These are phyloP conservation scores for Battus philenor DNA, from an alignment of 1,140 invertebrate species.

Conservation along the genomic window DNA sequence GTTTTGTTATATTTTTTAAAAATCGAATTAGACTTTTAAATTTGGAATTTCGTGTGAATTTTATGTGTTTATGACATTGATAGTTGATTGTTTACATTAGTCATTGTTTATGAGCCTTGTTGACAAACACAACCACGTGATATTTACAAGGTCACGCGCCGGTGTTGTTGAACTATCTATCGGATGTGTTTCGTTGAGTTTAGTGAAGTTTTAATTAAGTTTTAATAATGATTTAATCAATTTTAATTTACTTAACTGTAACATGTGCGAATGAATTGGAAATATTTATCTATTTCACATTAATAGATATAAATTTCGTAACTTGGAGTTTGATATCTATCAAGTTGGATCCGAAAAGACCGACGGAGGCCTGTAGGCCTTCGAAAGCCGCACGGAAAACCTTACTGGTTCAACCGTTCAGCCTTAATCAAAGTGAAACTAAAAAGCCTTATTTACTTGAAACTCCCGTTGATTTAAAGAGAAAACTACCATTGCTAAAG, in stretches of 20 bases:
- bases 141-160: background rate
- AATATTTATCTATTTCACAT: too few species aligned
- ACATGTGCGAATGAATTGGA: background rate
- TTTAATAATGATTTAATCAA: background rate
- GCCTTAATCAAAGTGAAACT: too few species aligned
- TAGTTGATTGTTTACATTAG: too few species aligned
- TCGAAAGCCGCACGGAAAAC: conserved; percentile 8
- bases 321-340: background rate
- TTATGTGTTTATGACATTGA: too few species aligned
- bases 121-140: conserved; percentile 5
- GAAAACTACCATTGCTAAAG: conserved; percentile 2
- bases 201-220: background rate
- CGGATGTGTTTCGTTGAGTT: background rate
- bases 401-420: conserved; percentile 2
- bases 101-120: too few species aligned
- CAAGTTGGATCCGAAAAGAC: conserved; percentile 13
- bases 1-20: background rate
- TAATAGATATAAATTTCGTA: too few species aligned
- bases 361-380: conserved; percentile 9
- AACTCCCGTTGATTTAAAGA: conserved; percentile 1
- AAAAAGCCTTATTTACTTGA: conserved; percentile 7
- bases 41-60: background rate
- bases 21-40: background rate
- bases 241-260: background rate
- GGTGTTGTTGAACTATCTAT: too few species aligned